A percentile compares a stretch with the other conserved stretches of the same genome.
Evolutionary conservation across 2,888 invertebrate genomes (phyloP).

Genomic region (Drosophila mayaguana): DNA sequence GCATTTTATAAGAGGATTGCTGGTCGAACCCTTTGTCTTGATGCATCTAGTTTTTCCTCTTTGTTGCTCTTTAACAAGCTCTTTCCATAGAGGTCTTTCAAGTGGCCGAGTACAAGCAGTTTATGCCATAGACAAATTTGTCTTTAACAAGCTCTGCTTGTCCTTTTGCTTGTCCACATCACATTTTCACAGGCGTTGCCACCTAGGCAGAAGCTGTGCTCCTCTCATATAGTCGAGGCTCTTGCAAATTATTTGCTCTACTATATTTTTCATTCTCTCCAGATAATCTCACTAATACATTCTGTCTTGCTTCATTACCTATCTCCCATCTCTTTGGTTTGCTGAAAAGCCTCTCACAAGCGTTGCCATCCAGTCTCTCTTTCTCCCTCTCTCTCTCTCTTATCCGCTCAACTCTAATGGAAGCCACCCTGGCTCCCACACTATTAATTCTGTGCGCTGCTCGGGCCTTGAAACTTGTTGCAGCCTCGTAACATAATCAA

Average conservation of each 20-base stretch:
- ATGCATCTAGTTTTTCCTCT: neutral
- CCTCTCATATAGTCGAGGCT: neutral
- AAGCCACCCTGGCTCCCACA: neutral
- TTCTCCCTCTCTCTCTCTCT: no score
- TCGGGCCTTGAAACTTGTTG: slow-evolving; percentile 46
- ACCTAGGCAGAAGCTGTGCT: neutral
- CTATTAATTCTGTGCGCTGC: neutral
- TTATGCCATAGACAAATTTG: neutral
- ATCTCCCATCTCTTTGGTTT: neutral
- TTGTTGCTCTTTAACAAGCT: neutral
- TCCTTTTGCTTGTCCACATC: neutral
- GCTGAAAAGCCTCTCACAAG: neutral
- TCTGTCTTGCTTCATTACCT: neutral
- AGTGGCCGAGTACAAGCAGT: no score
- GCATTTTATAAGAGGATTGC: neutral
- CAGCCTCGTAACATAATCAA: slow-evolving; percentile 39
- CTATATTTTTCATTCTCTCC: neutral
- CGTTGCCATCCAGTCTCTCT: neutral
- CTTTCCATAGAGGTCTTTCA: no score
- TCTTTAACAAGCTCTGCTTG: neutral
- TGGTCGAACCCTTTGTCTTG: neutral
- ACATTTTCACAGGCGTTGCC: neutral
- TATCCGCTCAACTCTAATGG: neutral
- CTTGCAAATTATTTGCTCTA: neutral
- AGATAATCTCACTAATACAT: neutral